phyloP scores from a whole-genome alignment of 2,888 invertebrate genomes.

The Biston betularia region DNA sequence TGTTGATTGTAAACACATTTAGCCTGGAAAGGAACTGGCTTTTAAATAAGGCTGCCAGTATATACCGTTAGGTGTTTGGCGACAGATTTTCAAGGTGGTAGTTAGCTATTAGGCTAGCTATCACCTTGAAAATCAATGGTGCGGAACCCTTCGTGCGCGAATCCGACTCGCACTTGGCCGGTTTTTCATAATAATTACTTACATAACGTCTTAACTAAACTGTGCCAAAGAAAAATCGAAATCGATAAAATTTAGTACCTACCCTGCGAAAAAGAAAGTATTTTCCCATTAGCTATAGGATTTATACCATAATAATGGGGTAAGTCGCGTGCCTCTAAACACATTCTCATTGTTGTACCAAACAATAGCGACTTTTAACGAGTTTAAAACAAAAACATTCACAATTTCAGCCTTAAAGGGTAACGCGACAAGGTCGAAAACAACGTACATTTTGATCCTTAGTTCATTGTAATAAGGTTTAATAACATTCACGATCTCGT shows the following conservation, averaged over 20 bases:
- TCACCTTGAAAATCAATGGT: too few relatives aligned
- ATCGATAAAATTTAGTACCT: neutral
- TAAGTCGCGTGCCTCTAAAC: conserved; percentile 65
- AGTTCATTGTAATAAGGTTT: neutral
- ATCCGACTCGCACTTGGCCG: too few relatives aligned
- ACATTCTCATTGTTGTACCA: conserved; percentile 59
- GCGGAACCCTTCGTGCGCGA: too few relatives aligned
- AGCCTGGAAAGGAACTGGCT: too few relatives aligned
- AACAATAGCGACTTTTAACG: conserved; percentile 50
- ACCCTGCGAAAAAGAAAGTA: conserved; percentile 15
- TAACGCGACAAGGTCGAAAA: neutral
- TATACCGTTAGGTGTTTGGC: too few relatives aligned
- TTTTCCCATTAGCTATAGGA: conserved; percentile 64
- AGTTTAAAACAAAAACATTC: neutral
- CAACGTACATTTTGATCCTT: neutral
- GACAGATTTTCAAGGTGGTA: too few relatives aligned
- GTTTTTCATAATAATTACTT: too few relatives aligned
- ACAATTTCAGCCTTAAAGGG: neutral
- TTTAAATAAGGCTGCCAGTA: too few relatives aligned
- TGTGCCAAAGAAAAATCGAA: too few relatives aligned
- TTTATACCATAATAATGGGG: conserved; percentile 64
- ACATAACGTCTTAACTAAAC: neutral
- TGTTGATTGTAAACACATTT: too few relatives aligned
- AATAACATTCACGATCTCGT: neutral
- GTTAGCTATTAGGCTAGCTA: too few relatives aligned